These are phyloP conservation scores for Seriola dumerili DNA, from an alignment of 2,113 vertebrate genomes.

Conservation along the genomic window DNA sequence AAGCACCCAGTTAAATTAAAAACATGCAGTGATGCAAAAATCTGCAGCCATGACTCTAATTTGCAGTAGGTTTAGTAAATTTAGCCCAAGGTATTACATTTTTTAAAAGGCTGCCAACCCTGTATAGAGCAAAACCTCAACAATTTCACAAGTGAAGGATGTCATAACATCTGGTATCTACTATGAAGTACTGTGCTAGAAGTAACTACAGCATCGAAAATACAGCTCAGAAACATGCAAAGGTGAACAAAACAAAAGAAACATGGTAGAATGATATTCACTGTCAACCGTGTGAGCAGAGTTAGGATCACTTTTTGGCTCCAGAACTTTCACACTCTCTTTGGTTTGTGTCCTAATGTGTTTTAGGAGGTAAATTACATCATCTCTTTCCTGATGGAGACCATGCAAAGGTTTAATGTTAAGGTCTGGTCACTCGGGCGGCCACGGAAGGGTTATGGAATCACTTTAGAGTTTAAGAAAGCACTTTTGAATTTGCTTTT, in stretches of 20 bases:
- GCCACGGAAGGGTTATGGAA: background rate
- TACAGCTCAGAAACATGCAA: background rate
- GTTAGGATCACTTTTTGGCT: background rate
- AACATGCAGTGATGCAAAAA: constrained; percentile 12
- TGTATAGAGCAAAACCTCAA: background rate
- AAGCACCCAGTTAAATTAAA: constrained; percentile 3
- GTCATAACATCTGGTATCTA: background rate
- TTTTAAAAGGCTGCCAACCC: background rate
- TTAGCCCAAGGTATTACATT: background rate
- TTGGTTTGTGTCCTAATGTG: background rate
- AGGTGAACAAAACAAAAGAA: background rate
- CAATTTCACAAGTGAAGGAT: background rate
- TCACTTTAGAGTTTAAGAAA: constrained; percentile 3
- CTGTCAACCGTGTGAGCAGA: background rate
- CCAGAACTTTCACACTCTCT: background rate
- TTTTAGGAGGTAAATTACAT: constrained; percentile 11
- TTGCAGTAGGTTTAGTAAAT: constrained; percentile 6
- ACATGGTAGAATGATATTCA: background rate
- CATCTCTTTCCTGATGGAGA: background rate
- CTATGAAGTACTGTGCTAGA: background rate
- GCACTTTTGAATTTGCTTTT: constrained; percentile 7
- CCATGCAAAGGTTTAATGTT: background rate
- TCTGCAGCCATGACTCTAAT: background rate
- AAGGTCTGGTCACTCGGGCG: background rate
- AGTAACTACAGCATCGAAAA: background rate